Evolutionary conservation across 2,113 vertebrate genomes (phyloP).

Genomic region (Sphyrna mokarran): DNA sequence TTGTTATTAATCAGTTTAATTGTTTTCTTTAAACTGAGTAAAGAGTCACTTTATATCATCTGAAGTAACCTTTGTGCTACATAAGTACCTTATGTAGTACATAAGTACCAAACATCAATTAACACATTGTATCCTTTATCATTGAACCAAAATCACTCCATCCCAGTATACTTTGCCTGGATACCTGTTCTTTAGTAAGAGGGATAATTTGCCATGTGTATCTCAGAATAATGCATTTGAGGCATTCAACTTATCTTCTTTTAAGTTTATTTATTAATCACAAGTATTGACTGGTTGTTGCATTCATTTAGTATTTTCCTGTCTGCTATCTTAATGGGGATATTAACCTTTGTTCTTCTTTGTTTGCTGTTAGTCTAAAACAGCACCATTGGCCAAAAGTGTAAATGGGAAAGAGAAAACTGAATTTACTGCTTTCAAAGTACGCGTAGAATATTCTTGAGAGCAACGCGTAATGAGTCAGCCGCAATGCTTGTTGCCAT

Average conservation of each 20-base stretch:
- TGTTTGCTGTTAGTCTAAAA: not conserved
- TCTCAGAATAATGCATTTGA: too few relatives aligned
- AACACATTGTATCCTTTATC: too few relatives aligned
- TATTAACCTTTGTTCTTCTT: not conserved
- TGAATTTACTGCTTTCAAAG: not conserved
- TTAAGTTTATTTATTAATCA: too few relatives aligned
- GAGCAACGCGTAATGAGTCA: not conserved
- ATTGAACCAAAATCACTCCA: too few relatives aligned
- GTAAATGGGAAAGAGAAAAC: not conserved
- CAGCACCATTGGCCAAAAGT: not conserved
- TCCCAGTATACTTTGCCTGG: too few relatives aligned
- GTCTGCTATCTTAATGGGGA: not conserved
- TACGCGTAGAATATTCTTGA: not conserved
- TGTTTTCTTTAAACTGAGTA: not conserved
- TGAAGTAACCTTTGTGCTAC: too few relatives aligned
- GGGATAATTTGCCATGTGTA: too few relatives aligned
- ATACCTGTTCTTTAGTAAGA: too few relatives aligned
- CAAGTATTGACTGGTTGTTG: not conserved
- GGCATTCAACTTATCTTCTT: too few relatives aligned
- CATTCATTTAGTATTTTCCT: not conserved
- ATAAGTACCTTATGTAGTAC: too few relatives aligned
- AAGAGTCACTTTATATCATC: not conserved
- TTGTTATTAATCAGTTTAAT: not conserved
- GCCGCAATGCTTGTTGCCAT: not conserved
- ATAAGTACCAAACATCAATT: too few relatives aligned